Evolutionary conservation across 2,797 vertebrate genomes (phyloP), one percentile per base, ranked within the genome.

Genomic region (Spondyliosoma cantharus): DNA sequence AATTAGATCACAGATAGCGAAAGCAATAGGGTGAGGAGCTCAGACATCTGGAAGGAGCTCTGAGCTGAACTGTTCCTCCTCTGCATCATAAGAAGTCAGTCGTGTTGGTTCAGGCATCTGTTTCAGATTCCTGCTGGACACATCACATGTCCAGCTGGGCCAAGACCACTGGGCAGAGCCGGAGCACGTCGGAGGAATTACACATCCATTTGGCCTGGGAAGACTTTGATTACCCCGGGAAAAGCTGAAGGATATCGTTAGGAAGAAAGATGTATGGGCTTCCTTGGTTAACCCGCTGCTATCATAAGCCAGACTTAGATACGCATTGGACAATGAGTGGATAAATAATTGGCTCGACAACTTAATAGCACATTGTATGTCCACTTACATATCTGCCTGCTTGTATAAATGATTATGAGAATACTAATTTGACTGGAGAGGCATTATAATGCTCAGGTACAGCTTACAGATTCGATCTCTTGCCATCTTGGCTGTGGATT

Each of bases 341-440:
- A 61, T 72, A 32, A n/a, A 53, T 43, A 19, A 61, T 61, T 68
- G 48, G 46, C 58, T n/a, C 63, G 25, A 57, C 16, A 7, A 32
- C 49, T 66, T 6, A 54, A 59, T 49, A 27, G 53, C 45, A 64
- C 56, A 32, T 52, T 57, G 8, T 32, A 14, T n/a, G 24, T 54
- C 52, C 65, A 43, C n/a, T 57, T 70, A 45, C 17, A 68, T 14
- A 45, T 66, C 53, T 61, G 13, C 66, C 67, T 32, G 45, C 59
- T 24, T 72, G 52, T 29, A 8, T 84, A 45, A 81, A 69, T 49
- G 54, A 81, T 72, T 53, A 63, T 48, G 59, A 56, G 20, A 43
- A 9, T 49, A 43, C 42, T 61, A 9, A 78, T 82, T 77, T 60
- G 52, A 74, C 43, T 71, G n/a, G 45, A 48, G 29, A 63, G 19